Percentiles rank a stretch among this genome's conserved stretches.
phyloP scores from a whole-genome alignment of 2,888 invertebrate species.

The Tetanocera ferruginea region DNA sequence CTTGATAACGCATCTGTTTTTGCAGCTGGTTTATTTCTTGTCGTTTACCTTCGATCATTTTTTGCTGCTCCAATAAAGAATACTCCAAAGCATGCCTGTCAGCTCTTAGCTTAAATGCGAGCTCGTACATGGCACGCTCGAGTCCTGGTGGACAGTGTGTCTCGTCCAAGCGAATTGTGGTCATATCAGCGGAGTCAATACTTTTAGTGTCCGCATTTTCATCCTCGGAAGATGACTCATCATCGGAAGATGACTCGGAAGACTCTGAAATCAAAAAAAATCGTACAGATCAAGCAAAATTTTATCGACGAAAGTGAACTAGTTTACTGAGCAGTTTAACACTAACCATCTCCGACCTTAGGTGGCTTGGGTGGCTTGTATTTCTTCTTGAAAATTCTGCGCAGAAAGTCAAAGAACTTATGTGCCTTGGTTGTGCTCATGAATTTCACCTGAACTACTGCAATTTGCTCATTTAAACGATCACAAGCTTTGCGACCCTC shows the following conservation, averaged over 20 bases:
- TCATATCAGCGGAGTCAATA: constrained; percentile 77
- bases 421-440: constrained; percentile 76
- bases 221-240: constrained; percentile 70
- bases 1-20: constrained; percentile 74
- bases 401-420: constrained; percentile 83
- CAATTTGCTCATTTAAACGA: constrained; percentile 70
- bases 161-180: constrained; percentile 78
- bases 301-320: too few species aligned
- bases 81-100: constrained; percentile 75
- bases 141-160: constrained; percentile 80
- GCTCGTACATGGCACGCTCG: constrained; percentile 77
- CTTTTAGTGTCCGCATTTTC: constrained; percentile 74
- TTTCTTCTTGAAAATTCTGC: constrained; percentile 86
- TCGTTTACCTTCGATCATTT: constrained; percentile 73
- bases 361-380: constrained; percentile 78
- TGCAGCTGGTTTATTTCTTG: constrained; percentile 75
- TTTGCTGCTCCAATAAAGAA: constrained; percentile 73
- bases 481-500: constrained; percentile 59
- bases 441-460: constrained; percentile 73
- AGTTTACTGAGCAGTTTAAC: background rate
- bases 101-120: constrained; percentile 76
- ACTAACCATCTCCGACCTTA: constrained; percentile 71
- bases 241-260: constrained; percentile 74
- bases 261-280: constrained; percentile 51
- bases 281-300: background rate